phyloP scores from a whole-genome alignment of 2,888 invertebrate species.

The Melinopterus prodromus region DNA sequence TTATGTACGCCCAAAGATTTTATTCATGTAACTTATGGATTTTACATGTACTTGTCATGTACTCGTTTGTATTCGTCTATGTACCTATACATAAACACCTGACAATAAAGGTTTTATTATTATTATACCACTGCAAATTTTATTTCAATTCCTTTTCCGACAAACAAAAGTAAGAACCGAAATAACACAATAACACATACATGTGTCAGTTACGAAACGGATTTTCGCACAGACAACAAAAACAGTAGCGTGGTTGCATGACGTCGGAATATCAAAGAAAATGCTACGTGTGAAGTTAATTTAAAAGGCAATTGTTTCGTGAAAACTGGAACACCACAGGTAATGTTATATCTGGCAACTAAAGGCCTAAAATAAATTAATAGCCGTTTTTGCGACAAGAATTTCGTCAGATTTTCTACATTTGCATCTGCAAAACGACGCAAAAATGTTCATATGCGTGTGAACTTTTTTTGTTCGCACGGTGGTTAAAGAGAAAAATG shows the following conservation, averaged over 20 bases:
- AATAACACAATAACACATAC: neutral
- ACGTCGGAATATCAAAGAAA: neutral
- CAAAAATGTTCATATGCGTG: neutral
- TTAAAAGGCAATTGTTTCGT: neutral
- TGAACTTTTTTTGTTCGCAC: neutral
- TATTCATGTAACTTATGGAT: neutral
- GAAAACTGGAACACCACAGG: neutral
- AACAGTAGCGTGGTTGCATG: neutral
- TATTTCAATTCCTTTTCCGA: neutral
- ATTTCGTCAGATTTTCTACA: neutral
- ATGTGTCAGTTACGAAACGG: neutral
- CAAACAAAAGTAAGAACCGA: neutral
- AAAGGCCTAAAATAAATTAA: neutral
- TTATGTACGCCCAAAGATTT: neutral
- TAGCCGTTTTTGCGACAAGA: neutral
- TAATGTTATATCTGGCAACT: neutral
- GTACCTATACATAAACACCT: neutral
- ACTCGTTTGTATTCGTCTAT: too few relatives aligned
- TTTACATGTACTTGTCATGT: too few relatives aligned
- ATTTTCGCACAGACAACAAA: neutral
- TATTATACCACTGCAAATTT: neutral
- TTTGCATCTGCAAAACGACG: neutral
- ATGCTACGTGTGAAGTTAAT: neutral
- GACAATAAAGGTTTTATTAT: slow-evolving; percentile 9
- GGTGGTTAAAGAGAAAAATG: neutral